Evolutionary conservation across 2,888 invertebrate species (phyloP).

Genomic region (Drosophila paranaensis): DNA sequence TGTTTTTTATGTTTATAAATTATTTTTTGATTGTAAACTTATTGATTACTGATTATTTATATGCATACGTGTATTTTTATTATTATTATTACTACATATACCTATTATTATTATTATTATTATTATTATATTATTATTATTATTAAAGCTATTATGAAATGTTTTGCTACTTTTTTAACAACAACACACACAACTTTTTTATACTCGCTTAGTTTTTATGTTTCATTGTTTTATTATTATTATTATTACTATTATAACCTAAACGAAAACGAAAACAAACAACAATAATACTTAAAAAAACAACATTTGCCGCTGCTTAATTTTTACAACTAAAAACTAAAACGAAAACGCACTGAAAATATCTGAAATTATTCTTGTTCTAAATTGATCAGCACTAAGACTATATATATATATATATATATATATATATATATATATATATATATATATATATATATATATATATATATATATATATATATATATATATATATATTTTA

Average conservation of each 20-base stretch:
- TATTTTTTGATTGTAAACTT: slow-evolving; percentile 75
- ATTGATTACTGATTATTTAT: slow-evolving; percentile 78
- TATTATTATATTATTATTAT: slow-evolving; percentile 49
- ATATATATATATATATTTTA: slow-evolving; percentile 29
- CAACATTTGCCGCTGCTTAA: slow-evolving; percentile 49
- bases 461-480: slow-evolving; percentile 8
- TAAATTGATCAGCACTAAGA: slow-evolving; percentile 39
- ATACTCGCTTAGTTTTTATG: slow-evolving; percentile 78
- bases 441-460: slow-evolving; percentile 10
- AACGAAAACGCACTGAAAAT: slow-evolving; percentile 61
- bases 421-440: slow-evolving; percentile 29
- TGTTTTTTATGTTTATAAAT: slow-evolving; percentile 79
- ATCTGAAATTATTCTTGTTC: slow-evolving; percentile 62
- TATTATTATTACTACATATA: slow-evolving; percentile 44
- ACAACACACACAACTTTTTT: slow-evolving; percentile 63
- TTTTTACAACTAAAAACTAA: slow-evolving; percentile 27
- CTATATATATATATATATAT: slow-evolving; percentile 6
- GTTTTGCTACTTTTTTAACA: slow-evolving; percentile 67
- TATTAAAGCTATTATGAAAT: slow-evolving; percentile 56
- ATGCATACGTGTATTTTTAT: slow-evolving; percentile 57
- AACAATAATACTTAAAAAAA: slow-evolving; percentile 36
- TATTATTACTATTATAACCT: slow-evolving; percentile 38
- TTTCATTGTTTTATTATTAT: slow-evolving; percentile 68
- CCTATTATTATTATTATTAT: slow-evolving; percentile 20
- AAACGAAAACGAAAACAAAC: slow-evolving; percentile 28